These are phyloP conservation scores for Gobius niger DNA, from an alignment of 2,113 vertebrate genomes.

Conservation along the genomic window DNA sequence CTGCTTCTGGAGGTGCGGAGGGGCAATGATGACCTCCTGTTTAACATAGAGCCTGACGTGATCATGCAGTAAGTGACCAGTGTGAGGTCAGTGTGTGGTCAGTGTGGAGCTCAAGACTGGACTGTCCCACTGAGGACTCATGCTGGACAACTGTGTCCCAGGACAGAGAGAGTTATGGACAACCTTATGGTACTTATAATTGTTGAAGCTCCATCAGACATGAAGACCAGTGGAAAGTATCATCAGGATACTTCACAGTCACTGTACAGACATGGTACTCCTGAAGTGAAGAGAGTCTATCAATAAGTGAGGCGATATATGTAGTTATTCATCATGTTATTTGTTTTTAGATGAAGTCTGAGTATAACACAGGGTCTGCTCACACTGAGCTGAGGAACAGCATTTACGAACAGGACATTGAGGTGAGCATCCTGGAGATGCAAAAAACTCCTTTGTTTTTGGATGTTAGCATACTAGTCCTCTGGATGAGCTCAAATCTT, in stretches of 20 bases:
- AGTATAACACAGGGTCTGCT: no score
- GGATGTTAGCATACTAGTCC: not conserved
- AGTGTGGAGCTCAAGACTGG: not conserved
- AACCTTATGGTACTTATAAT: not conserved
- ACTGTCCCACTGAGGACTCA: slow-evolving; percentile 4
- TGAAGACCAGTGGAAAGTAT: not conserved
- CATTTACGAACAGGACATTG: not conserved
- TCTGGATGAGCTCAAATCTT: not conserved
- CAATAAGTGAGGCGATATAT: no score
- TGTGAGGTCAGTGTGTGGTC: not conserved
- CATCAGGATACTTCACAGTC: not conserved
- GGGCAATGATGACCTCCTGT: slow-evolving; percentile 91
- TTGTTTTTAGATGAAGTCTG: no score
- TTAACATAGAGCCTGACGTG: slow-evolving; percentile 89
- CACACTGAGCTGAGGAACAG: not conserved
- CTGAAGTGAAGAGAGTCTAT: not conserved
- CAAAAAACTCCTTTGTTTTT: not conserved
- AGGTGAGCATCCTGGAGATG: slow-evolving; percentile 5
- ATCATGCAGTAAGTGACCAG: slow-evolving; percentile 79
- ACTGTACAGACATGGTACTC: not conserved
- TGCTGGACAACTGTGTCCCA: slow-evolving; percentile 1
- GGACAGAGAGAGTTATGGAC: not conserved
- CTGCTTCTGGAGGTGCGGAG: slow-evolving; percentile 89
- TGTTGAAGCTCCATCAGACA: not conserved
- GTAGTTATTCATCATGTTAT: no score